These are phyloP conservation scores for Triops longicaudatus DNA, from an alignment of 1,140 invertebrate species.

Conservation along the genomic window DNA sequence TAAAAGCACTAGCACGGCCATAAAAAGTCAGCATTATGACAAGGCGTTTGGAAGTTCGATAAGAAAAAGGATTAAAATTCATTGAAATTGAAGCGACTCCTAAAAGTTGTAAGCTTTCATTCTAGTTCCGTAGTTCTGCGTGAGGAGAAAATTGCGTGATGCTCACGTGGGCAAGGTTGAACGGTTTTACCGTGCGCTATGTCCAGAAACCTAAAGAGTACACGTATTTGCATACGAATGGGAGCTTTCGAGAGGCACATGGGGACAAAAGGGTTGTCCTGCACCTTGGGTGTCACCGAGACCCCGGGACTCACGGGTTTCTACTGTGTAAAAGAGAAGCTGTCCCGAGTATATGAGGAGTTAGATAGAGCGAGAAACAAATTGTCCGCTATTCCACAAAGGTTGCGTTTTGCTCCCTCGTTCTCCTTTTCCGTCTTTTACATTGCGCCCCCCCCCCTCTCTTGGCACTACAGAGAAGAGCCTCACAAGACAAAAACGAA, in stretches of 20 bases:
- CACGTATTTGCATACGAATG: slow-evolving; percentile 2
- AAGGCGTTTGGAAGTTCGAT: no score
- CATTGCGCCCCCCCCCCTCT: not conserved
- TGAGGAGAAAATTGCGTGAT: not conserved
- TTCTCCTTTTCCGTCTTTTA: not conserved
- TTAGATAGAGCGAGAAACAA: slow-evolving; percentile 7
- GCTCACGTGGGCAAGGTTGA: not conserved
- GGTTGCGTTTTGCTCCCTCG: not conserved
- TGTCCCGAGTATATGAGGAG: not conserved
- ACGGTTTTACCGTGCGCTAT: not conserved
- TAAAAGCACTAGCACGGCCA: no score
- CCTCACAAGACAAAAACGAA: not conserved
- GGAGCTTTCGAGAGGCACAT: not conserved
- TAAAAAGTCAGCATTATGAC: no score
- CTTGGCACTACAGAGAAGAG: not conserved
- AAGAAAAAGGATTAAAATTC: no score
- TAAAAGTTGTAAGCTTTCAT: not conserved
- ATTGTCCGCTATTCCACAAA: not conserved
- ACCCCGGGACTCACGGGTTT: slow-evolving; percentile 9
- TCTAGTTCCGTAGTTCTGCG: not conserved
- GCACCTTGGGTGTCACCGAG: slow-evolving; percentile 13
- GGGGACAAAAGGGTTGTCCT: not conserved
- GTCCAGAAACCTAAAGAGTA: not conserved
- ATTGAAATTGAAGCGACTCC: no score
- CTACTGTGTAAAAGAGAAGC: not conserved